These are phyloP conservation scores for Paracentrotus lividus DNA, from an alignment of 53 echinoderm and acorn worm species.

Conservation along the genomic window DNA sequence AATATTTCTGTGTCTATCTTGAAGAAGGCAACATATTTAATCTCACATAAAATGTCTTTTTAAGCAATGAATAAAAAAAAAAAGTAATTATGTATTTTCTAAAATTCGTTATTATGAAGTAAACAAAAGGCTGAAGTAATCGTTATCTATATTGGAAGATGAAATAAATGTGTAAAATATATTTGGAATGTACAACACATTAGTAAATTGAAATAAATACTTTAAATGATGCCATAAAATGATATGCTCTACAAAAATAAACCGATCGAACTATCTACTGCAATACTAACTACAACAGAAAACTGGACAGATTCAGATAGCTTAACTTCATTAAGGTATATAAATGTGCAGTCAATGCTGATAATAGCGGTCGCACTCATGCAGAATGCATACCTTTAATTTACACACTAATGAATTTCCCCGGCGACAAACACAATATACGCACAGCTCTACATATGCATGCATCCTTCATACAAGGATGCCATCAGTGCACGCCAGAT, in stretches of 20 bases:
- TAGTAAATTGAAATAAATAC: background rate
- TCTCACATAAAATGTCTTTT: background rate
- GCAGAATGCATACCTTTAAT: background rate
- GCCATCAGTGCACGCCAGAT: background rate
- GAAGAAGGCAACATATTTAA: slow-evolving; percentile 23
- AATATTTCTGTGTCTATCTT: background rate
- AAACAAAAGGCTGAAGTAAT: background rate
- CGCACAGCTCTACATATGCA: background rate
- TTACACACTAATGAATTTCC: background rate
- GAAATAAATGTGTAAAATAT: background rate
- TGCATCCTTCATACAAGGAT: background rate
- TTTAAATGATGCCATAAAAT: background rate
- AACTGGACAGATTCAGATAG: background rate
- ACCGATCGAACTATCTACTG: no score
- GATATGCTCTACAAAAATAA: no score
- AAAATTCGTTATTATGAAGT: background rate
- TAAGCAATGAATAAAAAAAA: background rate
- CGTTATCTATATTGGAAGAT: background rate
- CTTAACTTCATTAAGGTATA: no score
- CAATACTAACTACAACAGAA: background rate
- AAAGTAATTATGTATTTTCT: background rate
- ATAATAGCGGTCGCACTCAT: background rate
- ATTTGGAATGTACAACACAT: slow-evolving; percentile 19
- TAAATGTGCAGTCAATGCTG: background rate
- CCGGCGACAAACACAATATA: background rate